phyloP scores from a whole-genome alignment of 2,113 vertebrate species.

The Entosphenus tridentatus region DNA sequence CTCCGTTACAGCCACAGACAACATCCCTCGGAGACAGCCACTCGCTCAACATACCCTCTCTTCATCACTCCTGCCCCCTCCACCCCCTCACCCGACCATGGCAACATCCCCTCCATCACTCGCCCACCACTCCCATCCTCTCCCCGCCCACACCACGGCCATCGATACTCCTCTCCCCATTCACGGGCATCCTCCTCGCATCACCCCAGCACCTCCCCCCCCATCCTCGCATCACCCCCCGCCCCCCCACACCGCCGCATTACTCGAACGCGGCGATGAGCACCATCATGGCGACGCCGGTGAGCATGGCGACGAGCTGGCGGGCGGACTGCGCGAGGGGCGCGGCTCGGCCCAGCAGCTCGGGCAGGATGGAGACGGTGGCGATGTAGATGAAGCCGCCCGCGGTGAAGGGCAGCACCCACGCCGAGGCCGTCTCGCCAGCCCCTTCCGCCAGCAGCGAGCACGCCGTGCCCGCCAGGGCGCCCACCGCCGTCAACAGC shows the following conservation, averaged over 20 bases:
- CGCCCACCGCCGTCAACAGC: constrained; percentile 53
- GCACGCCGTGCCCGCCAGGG: constrained; percentile 48
- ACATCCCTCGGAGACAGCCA: too few species aligned
- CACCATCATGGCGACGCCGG: constrained; percentile 66
- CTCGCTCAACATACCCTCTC: too few species aligned
- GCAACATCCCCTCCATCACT: too few species aligned
- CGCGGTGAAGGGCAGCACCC: constrained; percentile 69
- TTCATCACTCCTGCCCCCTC: too few species aligned
- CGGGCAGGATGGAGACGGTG: constrained; percentile 57
- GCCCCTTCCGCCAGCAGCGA: constrained; percentile 56
- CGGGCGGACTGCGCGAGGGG: constrained; percentile 38
- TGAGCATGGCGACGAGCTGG: constrained; percentile 49
- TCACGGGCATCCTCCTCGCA: background rate
- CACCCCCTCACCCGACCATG: too few species aligned
- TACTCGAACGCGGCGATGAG: constrained; percentile 54
- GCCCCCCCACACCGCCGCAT: background rate
- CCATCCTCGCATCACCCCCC: background rate
- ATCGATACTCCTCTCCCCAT: too few species aligned
- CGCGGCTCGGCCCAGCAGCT: constrained; percentile 44
- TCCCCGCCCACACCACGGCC: too few species aligned
- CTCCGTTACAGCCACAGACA: too few species aligned
- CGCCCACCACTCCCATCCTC: too few species aligned
- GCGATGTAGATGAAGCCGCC: constrained; percentile 74
- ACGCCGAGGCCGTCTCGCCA: constrained; percentile 40
- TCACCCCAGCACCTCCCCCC: background rate